These are phyloP conservation scores for Myrmecobius fasciatus DNA, from an alignment of 2,113 vertebrate genomes.

Conservation along the genomic window DNA sequence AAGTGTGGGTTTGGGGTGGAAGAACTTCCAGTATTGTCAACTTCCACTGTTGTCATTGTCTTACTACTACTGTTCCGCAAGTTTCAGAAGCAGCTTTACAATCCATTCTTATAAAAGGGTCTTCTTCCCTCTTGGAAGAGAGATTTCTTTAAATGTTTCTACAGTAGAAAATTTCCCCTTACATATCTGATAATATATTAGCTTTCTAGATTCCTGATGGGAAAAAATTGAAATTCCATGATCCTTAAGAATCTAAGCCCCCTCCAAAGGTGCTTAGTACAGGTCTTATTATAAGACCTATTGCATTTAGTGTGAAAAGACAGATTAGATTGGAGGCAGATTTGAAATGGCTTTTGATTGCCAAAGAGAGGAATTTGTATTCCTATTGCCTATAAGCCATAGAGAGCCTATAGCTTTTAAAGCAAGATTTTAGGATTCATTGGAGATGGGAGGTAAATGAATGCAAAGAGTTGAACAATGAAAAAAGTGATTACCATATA, in stretches of 20 bases:
- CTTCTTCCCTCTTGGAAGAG: background rate
- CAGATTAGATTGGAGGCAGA: background rate
- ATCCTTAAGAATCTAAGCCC: background rate
- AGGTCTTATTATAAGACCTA: background rate
- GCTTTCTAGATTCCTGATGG: background rate
- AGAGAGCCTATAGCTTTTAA: background rate
- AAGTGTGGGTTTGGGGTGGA: background rate
- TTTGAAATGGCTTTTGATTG: background rate
- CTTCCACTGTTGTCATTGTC: background rate
- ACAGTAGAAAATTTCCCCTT: background rate
- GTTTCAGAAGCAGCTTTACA: no score
- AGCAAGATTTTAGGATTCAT: background rate
- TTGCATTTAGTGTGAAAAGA: background rate
- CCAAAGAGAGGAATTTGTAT: background rate
- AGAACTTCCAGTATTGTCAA: background rate
- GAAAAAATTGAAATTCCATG: background rate
- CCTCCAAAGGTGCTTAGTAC: background rate
- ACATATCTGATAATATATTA: background rate
- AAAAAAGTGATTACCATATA: background rate
- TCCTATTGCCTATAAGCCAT: background rate
- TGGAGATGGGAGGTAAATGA: background rate
- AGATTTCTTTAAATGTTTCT: background rate
- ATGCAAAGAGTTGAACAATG: background rate
- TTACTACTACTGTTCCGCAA: background rate
- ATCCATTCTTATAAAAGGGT: background rate